Evolutionary conservation across 2,113 vertebrate genomes (phyloP).

Genomic region (Redunca redunca): DNA sequence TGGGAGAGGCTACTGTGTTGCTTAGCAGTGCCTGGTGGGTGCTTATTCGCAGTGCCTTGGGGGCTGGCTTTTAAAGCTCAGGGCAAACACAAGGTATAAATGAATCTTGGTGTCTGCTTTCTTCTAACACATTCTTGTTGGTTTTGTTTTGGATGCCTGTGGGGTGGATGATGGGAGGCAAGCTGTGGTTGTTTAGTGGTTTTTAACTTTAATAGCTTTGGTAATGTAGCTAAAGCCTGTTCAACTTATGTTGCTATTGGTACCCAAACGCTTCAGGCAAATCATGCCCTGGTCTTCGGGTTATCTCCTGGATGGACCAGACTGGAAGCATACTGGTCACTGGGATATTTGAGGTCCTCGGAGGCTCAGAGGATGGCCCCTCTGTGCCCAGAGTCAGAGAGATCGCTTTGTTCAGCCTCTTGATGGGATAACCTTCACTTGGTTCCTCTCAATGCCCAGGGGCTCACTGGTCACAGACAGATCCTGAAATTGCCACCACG

Average conservation of each 20-base stretch:
- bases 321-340: fast-evolving
- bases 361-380: not conserved
- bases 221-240: constrained; percentile 29
- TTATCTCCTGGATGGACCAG: not conserved
- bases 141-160: constrained; percentile 33
- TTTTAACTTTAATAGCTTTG: constrained; percentile 48
- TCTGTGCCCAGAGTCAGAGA: not conserved
- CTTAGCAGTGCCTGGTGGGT: not conserved
- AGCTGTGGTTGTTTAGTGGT: constrained; percentile 34
- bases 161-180: constrained; percentile 34
- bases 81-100: not conserved
- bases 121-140: not conserved
- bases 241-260: not conserved
- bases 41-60: fast-evolving
- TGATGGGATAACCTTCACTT: not conserved
- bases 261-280: not conserved
- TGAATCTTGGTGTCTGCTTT: not conserved
- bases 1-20: fast-evolving
- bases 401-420: not conserved
- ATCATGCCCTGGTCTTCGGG: not conserved
- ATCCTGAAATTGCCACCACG: not conserved
- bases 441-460: fast-evolving
- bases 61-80: not conserved
- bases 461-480: not conserved
- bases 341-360: not conserved